Percentiles rank a stretch among this genome's conserved stretches.
phyloP scores from a whole-genome alignment of 2,113 vertebrate genomes.

The Alethe castanea region DNA sequence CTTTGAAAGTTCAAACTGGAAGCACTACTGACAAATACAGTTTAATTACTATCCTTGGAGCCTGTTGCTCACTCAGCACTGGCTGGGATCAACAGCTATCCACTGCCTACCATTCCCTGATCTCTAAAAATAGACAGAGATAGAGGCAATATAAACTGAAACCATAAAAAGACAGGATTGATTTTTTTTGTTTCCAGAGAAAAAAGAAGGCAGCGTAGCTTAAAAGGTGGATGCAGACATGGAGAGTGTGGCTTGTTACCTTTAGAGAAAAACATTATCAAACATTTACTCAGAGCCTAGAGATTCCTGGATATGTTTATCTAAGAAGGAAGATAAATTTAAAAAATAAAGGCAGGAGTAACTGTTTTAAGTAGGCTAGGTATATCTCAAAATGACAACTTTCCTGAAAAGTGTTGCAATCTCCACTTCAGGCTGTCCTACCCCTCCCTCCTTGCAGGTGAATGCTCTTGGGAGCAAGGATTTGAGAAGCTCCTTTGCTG shows the following conservation, averaged over 20 bases:
- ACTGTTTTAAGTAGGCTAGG: not conserved
- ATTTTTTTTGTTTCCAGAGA: not conserved
- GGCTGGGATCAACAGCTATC: not conserved
- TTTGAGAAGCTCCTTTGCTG: not conserved
- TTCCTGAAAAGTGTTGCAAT: not conserved
- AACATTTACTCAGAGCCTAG: not conserved
- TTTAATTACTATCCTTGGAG: not conserved
- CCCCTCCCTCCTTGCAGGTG: not conserved
- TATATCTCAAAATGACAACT: not conserved
- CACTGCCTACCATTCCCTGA: not conserved
- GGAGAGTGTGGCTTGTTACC: not conserved
- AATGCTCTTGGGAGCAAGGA: not conserved
- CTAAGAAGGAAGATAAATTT: not conserved
- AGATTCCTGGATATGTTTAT: not conserved
- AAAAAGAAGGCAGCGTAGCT: not conserved
- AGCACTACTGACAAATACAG: not conserved
- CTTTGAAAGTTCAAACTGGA: not conserved
- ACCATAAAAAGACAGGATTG: not conserved
- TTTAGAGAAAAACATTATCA: not conserved
- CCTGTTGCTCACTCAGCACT: not conserved
- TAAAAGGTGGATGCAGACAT: not conserved
- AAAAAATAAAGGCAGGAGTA: not conserved
- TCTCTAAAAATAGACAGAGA: not conserved
- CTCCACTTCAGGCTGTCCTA: not conserved
- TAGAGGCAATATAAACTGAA: not conserved